These are phyloP conservation scores for Oenanthe oenanthe DNA, from an alignment of 2,113 vertebrate genomes.

Conservation along the genomic window DNA sequence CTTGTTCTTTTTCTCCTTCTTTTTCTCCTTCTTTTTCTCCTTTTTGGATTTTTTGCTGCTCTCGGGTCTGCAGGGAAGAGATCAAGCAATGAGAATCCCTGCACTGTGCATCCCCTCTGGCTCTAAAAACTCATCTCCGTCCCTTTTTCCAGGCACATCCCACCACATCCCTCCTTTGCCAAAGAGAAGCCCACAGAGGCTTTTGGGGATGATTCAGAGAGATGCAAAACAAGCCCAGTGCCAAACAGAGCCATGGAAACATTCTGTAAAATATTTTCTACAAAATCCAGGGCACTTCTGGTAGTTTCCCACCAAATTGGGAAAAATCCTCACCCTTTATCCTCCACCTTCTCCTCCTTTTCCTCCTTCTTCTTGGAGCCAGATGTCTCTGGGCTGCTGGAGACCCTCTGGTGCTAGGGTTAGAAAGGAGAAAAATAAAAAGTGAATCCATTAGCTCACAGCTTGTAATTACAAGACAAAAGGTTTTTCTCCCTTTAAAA, in stretches of 20 bases:
- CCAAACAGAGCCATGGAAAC: background rate
- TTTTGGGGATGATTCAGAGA: background rate
- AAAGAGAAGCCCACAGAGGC: background rate
- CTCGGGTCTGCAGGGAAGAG: conserved; percentile 42
- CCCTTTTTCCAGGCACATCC: background rate
- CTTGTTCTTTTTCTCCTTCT: conserved; percentile 84
- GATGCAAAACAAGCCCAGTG: background rate
- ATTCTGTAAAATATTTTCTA: background rate
- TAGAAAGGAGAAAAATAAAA: fast-evolving
- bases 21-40: conserved; percentile 85
- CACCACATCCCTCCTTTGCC: background rate
- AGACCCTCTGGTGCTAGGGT: conserved; percentile 83
- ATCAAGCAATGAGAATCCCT: background rate
- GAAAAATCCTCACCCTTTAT: conserved; percentile 66
- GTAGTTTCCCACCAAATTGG: background rate
- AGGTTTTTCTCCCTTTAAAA: background rate
- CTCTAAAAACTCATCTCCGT: background rate
- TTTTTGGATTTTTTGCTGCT: conserved; percentile 81
- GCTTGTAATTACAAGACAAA: background rate
- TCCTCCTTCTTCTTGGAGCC: conserved; percentile 54
- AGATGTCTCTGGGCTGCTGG: conserved; percentile 51
- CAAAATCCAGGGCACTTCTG: background rate
- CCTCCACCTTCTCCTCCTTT: conserved; percentile 56
- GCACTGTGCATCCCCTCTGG: no score
- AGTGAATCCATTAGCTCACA: fast-evolving